A percentile compares a stretch with the other conserved stretches of the same genome.
phyloP scores from a whole-genome alignment of 1,140 invertebrate genomes.

The Diuraphis noxia region DNA sequence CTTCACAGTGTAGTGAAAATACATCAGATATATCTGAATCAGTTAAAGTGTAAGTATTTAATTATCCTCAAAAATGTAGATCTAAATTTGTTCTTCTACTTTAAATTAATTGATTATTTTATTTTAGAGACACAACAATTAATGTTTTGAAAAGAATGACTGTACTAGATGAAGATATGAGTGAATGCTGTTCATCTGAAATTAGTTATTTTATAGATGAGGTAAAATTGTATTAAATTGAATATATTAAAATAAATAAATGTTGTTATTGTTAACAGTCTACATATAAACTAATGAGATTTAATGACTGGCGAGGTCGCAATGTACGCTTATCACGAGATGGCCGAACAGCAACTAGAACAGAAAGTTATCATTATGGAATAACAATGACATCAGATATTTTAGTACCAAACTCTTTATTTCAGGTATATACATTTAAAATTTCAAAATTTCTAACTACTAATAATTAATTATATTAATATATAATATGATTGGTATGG shows the following conservation, averaged over 20 bases:
- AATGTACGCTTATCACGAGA: constrained; percentile 53
- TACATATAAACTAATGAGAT: constrained; percentile 45
- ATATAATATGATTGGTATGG: neutral
- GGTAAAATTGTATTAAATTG: neutral
- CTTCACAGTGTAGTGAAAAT: constrained; percentile 47
- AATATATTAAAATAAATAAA: neutral
- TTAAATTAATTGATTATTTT: neutral
- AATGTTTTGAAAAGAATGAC: constrained; percentile 51
- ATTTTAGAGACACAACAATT: constrained; percentile 48
- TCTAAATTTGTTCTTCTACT: neutral
- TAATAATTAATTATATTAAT: neutral
- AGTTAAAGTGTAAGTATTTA: constrained; percentile 40
- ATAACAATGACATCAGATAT: constrained; percentile 69
- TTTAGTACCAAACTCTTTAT: constrained; percentile 66
- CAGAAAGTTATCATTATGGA: constrained; percentile 77
- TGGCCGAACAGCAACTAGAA: constrained; percentile 67
- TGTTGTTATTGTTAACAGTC: neutral
- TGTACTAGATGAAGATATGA: constrained; percentile 50
- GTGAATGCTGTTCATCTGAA: constrained; percentile 51
- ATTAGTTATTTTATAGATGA: constrained; percentile 49
- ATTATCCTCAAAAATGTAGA: neutral
- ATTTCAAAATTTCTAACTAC: neutral
- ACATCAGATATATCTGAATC: constrained; percentile 44
- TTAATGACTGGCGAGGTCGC: constrained; percentile 51
- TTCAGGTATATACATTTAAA: constrained; percentile 62